Conservation (phyloP, 2,113 vertebrate species). For the Astur gentilis region DNA sequence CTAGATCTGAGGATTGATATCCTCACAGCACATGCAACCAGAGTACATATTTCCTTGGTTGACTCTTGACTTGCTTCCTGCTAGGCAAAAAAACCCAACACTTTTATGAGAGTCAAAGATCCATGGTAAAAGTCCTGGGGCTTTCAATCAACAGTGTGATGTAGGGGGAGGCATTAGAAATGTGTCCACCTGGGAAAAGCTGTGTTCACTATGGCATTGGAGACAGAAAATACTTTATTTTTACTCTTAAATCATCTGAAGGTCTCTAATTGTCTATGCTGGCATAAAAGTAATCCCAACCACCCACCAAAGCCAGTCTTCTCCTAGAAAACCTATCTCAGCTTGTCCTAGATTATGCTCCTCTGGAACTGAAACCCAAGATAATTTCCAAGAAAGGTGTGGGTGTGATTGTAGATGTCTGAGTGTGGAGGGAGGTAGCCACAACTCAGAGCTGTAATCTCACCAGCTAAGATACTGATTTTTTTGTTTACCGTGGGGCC, state of each 20-base stretch:
- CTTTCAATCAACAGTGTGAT: not conserved
- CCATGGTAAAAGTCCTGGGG: not conserved
- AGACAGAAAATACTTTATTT: not conserved
- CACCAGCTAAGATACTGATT: not conserved
- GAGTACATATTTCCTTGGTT: not conserved
- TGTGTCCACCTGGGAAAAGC: not conserved
- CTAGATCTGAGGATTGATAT: not conserved
- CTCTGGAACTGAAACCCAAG: not conserved
- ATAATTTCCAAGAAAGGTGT: not conserved
- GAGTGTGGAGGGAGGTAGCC: not conserved
- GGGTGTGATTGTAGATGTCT: not conserved
- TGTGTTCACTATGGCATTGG: not conserved
- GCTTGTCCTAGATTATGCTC: not conserved
- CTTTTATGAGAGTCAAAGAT: not conserved
- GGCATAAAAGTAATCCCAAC: not conserved
- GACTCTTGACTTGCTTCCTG: not conserved
- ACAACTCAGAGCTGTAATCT: conserved; percentile 35
- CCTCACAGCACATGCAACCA: not conserved
- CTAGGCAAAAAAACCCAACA: not conserved
- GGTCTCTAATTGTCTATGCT: not conserved
- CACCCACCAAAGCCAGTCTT: not conserved
- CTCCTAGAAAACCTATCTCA: not conserved
- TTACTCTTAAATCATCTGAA: not conserved
- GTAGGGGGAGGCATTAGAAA: not conserved
- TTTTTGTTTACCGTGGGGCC: not conserved